Percentiles rank a stretch among this genome's conserved stretches.
Evolutionary conservation across 2,113 vertebrate species (phyloP).

Genomic region (Brachionichthys hirsutus): DNA sequence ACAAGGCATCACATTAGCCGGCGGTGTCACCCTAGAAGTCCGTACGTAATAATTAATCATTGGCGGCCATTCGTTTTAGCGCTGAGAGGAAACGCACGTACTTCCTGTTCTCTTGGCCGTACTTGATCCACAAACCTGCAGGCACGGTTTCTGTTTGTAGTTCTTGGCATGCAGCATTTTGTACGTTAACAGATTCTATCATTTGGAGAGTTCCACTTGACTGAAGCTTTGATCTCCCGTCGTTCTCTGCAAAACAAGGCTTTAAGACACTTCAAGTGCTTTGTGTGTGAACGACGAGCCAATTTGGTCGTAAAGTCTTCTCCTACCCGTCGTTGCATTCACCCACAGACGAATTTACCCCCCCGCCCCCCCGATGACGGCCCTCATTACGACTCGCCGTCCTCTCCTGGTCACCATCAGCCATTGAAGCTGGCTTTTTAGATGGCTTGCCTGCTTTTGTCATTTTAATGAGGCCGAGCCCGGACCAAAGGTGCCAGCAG

Average conservation of each 20-base stretch:
- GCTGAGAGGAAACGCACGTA: no score
- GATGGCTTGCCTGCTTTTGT: constrained; percentile 68
- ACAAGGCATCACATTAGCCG: not conserved
- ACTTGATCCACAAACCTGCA: no score
- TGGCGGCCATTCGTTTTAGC: no score
- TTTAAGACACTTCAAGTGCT: constrained; percentile 38
- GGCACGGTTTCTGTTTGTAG: no score
- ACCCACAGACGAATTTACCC: constrained; percentile 45
- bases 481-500: constrained; percentile 69
- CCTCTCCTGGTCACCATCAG: constrained; percentile 4
- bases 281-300: constrained; percentile 35
- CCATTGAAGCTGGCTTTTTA: constrained; percentile 32
- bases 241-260: constrained; percentile 25
- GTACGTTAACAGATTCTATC: no score
- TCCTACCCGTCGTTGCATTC: constrained; percentile 24
- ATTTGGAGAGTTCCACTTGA: constrained; percentile 1
- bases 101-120: no score
- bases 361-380: constrained; percentile 40
- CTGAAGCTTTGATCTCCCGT: constrained; percentile 57
- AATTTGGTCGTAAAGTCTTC: constrained; percentile 37
- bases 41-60: no score
- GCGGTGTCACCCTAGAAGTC: no score
- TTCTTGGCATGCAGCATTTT: no score
- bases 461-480: constrained; percentile 72
- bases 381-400: constrained; percentile 40